Conservation (phyloP, 2,113 vertebrate species). For the Shinisaurus crocodilurus region DNA sequence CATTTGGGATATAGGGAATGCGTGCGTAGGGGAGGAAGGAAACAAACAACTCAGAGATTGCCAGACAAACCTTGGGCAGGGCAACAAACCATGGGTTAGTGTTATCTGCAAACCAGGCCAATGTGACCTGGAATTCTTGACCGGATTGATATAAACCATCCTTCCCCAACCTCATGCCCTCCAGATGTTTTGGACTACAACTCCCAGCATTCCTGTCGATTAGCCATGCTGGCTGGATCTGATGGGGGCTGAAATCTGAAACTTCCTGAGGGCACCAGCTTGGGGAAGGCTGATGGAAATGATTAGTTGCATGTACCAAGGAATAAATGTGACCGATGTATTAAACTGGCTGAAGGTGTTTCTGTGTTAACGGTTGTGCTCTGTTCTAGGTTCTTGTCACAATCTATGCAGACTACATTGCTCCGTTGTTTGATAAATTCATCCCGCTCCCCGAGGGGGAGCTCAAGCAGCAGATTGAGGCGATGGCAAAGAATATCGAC, state of each 20-base stretch:
- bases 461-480: slow-evolving; percentile 92
- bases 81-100: too few relatives aligned
- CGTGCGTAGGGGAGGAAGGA: too few relatives aligned
- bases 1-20: too few relatives aligned
- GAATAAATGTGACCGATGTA: background rate
- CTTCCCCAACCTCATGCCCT: too few relatives aligned
- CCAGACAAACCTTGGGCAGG: too few relatives aligned
- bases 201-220: too few relatives aligned
- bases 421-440: slow-evolving; percentile 98
- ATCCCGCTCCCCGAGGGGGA: slow-evolving; percentile 94
- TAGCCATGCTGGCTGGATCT: too few relatives aligned
- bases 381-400: slow-evolving; percentile 91
- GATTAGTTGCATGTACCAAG: background rate
- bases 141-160: background rate
- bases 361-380: slow-evolving; percentile 21
- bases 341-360: background rate
- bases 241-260: too few relatives aligned
- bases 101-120: too few relatives aligned
- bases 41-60: too few relatives aligned
- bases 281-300: background rate
- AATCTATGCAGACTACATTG: slow-evolving; percentile 99
- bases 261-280: too few relatives aligned
- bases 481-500: slow-evolving; percentile 91
- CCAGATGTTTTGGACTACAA: too few relatives aligned
- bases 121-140: background rate